These are phyloP conservation scores for Scarus forsteni DNA, from an alignment of 2,797 vertebrate genomes.

Conservation along the genomic window DNA sequence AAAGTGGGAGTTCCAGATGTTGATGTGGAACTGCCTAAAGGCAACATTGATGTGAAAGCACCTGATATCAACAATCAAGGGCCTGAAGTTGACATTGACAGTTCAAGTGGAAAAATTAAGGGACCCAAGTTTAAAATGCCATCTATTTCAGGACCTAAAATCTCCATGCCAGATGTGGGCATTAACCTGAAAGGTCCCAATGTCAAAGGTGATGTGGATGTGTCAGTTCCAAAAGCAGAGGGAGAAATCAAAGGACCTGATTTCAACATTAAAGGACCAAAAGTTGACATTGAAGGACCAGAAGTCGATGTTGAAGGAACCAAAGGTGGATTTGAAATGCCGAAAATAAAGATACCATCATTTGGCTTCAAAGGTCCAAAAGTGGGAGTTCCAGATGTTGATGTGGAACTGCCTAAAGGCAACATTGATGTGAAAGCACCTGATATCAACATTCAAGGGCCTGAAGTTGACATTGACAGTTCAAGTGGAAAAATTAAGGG, in stretches of 20 bases:
- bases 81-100: constrained; percentile 11
- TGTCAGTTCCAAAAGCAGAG: constrained; percentile 15
- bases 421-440: constrained; percentile 12
- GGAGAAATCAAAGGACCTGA: constrained; percentile 52
- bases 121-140: constrained; percentile 48
- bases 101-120: constrained; percentile 15
- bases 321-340: constrained; percentile 40
- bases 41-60: constrained; percentile 1
- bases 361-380: constrained; percentile 39
- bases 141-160: neutral
- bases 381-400: neutral
- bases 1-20: constrained; percentile 18
- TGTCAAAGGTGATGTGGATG: neutral
- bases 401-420: constrained; percentile 25
- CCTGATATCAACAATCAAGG: constrained; percentile 15
- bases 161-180: neutral
- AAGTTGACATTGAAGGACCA: constrained; percentile 21
- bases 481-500: neutral
- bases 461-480: neutral
- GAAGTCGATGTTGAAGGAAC: constrained; percentile 21
- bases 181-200: neutral
- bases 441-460: neutral
- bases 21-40: constrained; percentile 25
- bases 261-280: neutral
- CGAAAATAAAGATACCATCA: constrained; percentile 56